Conservation (phyloP, 2,797 vertebrate species). For the Dendrocincla fuliginosa region DNA sequence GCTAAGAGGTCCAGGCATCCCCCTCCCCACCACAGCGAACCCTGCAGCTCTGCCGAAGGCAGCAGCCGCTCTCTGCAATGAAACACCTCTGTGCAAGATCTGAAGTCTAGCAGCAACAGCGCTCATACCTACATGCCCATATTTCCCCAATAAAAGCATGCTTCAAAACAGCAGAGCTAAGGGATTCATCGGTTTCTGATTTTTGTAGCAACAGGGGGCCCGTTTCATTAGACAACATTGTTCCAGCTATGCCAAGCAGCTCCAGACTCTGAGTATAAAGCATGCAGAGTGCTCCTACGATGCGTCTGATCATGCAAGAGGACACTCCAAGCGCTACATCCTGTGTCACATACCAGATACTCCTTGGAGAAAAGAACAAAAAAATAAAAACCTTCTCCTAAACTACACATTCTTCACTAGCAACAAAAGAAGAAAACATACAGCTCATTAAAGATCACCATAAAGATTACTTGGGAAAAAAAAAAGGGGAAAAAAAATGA, state of each 20-base stretch:
- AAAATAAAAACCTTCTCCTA: not conserved
- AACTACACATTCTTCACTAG: not conserved
- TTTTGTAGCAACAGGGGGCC: conserved; percentile 33
- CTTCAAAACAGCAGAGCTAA: not conserved
- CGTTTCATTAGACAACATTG: conserved; percentile 32
- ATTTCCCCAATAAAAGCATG: not conserved
- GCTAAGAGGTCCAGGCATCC: not conserved
- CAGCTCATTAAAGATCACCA: conserved; percentile 5
- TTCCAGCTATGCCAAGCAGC: conserved; percentile 23
- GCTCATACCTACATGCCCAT: not conserved
- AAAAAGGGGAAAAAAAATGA: too few relatives aligned
- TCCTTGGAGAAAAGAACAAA: conserved; percentile 16
- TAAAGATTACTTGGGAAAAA: not conserved
- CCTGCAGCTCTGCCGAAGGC: accelerated
- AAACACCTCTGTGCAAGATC: not conserved
- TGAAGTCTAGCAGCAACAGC: not conserved
- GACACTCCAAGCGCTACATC: conserved; percentile 4
- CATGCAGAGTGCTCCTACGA: not conserved
- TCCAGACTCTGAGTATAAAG: not conserved
- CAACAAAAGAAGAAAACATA: conserved; percentile 9
- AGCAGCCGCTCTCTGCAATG: not conserved
- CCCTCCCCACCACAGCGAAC: not conserved
- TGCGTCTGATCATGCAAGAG: conserved; percentile 10
- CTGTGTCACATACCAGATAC: conserved; percentile 6
- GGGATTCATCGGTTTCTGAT: conserved; percentile 16